phyloP scores from a whole-genome alignment of 2,888 invertebrate species.

The Macroteleia sp. region DNA sequence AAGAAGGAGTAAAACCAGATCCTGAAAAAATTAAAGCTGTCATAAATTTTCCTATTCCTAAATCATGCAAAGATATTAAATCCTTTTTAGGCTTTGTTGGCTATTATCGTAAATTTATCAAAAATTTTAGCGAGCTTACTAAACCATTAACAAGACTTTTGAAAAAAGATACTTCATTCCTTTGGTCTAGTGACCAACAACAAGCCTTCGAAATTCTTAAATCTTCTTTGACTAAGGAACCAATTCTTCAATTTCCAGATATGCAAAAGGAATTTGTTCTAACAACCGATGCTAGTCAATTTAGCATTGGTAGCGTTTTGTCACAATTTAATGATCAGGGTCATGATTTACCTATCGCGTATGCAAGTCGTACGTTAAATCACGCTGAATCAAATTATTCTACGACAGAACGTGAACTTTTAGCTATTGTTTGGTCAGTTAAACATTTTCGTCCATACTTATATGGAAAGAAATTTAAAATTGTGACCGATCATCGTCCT shows the following conservation, averaged over 20 bases:
- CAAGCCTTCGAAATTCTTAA: slow-evolving; percentile 28
- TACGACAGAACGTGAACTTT: background rate
- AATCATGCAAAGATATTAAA: slow-evolving; percentile 9
- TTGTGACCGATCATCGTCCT: slow-evolving; percentile 26
- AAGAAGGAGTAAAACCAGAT: slow-evolving; percentile 32
- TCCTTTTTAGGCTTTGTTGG: slow-evolving; percentile 17
- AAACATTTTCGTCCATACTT: no score
- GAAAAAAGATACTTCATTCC: slow-evolving; percentile 60
- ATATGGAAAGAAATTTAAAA: slow-evolving; percentile 17
- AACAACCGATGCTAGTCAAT: slow-evolving; percentile 74
- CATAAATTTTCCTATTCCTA: slow-evolving; percentile 22
- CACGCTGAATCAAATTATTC: slow-evolving; percentile 32
- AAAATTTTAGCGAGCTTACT: slow-evolving; percentile 51
- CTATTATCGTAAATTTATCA: slow-evolving; percentile 21
- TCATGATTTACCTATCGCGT: slow-evolving; percentile 25
- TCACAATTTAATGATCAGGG: slow-evolving; percentile 13
- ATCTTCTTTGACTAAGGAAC: no score
- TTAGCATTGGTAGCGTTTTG: slow-evolving; percentile 12
- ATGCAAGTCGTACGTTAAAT: slow-evolving; percentile 17
- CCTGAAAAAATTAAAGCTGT: slow-evolving; percentile 23
- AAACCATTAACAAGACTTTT: slow-evolving; percentile 69
- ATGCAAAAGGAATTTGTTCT: slow-evolving; percentile 68
- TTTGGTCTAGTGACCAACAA: slow-evolving; percentile 58
- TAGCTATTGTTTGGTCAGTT: no score
- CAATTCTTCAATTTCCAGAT: slow-evolving; percentile 70